phyloP scores from a whole-genome alignment of 2,888 invertebrate genomes.

The Phania funesta region DNA sequence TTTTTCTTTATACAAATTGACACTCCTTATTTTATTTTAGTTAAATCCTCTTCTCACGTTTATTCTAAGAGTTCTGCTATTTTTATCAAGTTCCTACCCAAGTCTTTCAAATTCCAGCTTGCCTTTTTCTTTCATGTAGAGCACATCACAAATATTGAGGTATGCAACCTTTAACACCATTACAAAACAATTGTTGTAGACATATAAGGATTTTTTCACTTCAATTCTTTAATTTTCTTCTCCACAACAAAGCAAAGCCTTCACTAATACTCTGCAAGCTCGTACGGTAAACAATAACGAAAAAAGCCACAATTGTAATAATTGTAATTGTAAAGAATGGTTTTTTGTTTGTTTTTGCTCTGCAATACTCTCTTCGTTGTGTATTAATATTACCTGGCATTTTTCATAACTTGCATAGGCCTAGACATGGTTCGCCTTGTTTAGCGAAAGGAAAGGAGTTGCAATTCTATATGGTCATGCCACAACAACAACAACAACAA shows the following conservation, averaged over 20 bases:
- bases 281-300: conserved; percentile 39
- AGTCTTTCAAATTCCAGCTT: neutral
- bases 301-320: conserved; percentile 63
- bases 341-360: conserved; percentile 23
- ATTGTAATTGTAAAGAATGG: conserved; percentile 68
- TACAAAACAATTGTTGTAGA: conserved; percentile 54
- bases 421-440: conserved; percentile 22
- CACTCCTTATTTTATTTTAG: no score
- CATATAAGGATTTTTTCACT: conserved; percentile 45
- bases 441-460: neutral
- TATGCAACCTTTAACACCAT: conserved; percentile 62
- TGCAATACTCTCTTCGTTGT: conserved; percentile 10
- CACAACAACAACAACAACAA: neutral
- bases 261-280: conserved; percentile 14
- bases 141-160: conserved; percentile 8
- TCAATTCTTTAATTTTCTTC: neutral
- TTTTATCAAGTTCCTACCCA: no score
- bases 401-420: conserved; percentile 5
- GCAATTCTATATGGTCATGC: conserved; percentile 42
- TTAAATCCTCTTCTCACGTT: no score
- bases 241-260: conserved; percentile 19
- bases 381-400: conserved; percentile 4
- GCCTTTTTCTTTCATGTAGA: neutral
- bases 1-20: no score
- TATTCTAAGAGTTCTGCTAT: no score